Evolutionary conservation across 2,113 vertebrate genomes (phyloP), one percentile per base, ranked within the genome.

Genomic region (Notarius lentiginosus): DNA sequence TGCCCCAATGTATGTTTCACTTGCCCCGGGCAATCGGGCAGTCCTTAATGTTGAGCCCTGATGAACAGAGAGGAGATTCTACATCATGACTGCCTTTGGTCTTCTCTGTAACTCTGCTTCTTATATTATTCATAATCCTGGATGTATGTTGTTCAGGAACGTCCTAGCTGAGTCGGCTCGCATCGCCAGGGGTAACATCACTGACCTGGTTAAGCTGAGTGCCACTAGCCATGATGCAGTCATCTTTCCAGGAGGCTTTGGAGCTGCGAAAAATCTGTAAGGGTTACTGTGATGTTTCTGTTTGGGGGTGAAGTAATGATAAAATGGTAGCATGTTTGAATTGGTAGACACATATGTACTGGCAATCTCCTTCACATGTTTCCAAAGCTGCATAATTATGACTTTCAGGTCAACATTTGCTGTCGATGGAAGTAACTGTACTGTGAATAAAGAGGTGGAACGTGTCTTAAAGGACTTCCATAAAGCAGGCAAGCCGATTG

Each of bases 381-480:
- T 79, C 77, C 4, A 1, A 79, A 3, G 14, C 53, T 79, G 2
- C 30, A 5, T 60, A 22, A 60, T 22, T 73, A 70, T 82, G 24
- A 12, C n/a, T n/a, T 65, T 86, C 89, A 97, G 97, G 90, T 97
- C 95, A 60, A 96, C 96, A 0, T 97, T 97, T 88, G 96, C 97
- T 1, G 92, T 96, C 66, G 96, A 97, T 49, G 97, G 97, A 24
- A 95, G 95, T 27, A 95, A 96, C 73, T 97, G 95, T 94, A 93
- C 85, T 7, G 95, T 97, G 30, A 93, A 96, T 20, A 12, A 11
- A 41, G 96, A 97, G 0, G 96, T 97, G n/a, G 96, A 96, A 73
- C 95, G 96, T 1, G 94, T 97, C 63, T 90, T 97, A 79, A 95
- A 93, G 89, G 96, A 96, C 15, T 97, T 97, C 91, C 95, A 96